phyloP scores from a whole-genome alignment of 1,140 invertebrate species.

The Bombus pyrosoma region DNA sequence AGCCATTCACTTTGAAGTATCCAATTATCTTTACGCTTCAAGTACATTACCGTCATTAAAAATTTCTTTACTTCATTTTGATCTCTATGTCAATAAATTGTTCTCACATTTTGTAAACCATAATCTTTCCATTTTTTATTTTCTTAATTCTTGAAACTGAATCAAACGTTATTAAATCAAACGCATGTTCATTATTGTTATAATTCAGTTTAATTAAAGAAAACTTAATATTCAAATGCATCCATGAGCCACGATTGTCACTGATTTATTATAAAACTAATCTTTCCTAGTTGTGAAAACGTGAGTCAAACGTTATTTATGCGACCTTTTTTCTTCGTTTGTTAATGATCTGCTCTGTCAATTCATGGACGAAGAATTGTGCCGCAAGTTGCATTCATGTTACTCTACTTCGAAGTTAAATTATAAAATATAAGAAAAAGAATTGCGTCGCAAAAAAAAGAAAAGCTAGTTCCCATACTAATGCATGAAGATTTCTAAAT shows the following conservation, averaged over 20 bases:
- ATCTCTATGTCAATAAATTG: not conserved
- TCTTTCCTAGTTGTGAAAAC: not conserved
- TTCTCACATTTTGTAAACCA: not conserved
- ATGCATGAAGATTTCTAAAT: not conserved
- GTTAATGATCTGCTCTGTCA: not conserved
- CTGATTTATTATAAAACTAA: not conserved
- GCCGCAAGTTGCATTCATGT: not conserved
- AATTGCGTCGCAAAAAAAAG: not conserved
- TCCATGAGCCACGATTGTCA: not conserved
- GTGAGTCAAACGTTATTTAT: slow-evolving; percentile 10
- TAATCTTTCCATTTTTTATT: not conserved
- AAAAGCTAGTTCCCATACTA: not conserved
- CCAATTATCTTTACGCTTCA: not conserved
- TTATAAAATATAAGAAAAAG: not conserved
- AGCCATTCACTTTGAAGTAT: not conserved
- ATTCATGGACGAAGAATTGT: slow-evolving; percentile 27
- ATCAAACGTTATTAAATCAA: not conserved
- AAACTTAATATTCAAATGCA: not conserved
- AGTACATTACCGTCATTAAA: not conserved
- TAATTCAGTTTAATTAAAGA: not conserved
- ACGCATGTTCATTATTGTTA: not conserved
- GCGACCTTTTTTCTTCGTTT: not conserved
- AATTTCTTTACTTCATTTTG: not conserved
- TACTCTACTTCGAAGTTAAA: not conserved
- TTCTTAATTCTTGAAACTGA: not conserved